Conservation (phyloP, 2,888 invertebrate genomes). For the Dendrolimus houi region DNA sequence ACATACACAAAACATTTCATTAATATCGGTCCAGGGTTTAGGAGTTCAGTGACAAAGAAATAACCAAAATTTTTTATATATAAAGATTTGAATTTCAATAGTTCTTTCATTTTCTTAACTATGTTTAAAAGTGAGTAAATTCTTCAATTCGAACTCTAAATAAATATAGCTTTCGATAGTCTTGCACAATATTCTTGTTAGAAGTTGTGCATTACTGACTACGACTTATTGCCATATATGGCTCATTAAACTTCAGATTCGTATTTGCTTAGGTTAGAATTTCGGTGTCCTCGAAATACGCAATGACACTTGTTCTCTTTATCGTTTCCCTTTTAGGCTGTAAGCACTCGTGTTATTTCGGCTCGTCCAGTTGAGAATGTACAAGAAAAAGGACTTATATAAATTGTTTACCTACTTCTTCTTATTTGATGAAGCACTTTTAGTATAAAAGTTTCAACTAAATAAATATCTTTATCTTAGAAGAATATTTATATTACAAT, state of each 20-base stretch:
- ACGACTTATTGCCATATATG: conserved; percentile 13
- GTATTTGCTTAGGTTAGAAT: conserved; percentile 55
- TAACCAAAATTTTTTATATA: no score
- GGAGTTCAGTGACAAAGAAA: no score
- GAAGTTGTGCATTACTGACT: no score
- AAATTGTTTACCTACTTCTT: conserved; percentile 1
- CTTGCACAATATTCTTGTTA: no score
- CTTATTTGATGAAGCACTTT: not conserved
- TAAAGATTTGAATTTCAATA: no score
- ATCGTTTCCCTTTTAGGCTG: conserved; percentile 44
- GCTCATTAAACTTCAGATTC: conserved; percentile 56
- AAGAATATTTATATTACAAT: no score
- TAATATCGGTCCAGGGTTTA: no score
- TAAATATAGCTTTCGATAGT: no score
- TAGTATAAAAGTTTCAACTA: not conserved
- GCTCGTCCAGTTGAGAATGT: conserved; percentile 9
- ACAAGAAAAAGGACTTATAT: conserved; percentile 16
- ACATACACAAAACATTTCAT: no score
- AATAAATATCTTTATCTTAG: not conserved
- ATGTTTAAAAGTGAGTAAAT: no score
- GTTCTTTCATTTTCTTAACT: no score
- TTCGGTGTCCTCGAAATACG: conserved; percentile 37
- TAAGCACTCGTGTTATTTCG: conserved; percentile 34
- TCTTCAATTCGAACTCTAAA: no score
- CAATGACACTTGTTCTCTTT: conserved; percentile 56